Conservation (phyloP, 1,140 invertebrate genomes). For the Nebria ingens region DNA sequence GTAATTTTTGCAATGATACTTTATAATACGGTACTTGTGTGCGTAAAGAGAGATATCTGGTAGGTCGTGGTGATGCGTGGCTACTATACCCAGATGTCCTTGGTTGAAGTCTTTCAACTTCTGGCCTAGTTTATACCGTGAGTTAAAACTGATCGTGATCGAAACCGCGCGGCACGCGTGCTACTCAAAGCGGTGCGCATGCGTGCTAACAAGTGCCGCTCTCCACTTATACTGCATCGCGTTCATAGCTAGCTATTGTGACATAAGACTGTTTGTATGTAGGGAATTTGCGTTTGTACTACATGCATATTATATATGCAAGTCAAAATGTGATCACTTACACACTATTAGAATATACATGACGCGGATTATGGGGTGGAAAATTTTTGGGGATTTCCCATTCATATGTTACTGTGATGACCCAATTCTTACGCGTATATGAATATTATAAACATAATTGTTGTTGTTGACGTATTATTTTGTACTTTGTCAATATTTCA, state of each 20-base stretch:
- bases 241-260: background rate
- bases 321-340: too few relatives aligned
- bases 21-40: background rate
- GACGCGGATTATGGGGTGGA: too few relatives aligned
- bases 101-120: slow-evolving; percentile 34
- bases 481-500: too few relatives aligned
- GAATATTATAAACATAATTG: too few relatives aligned
- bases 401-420: too few relatives aligned
- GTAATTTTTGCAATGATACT: background rate
- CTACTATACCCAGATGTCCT: slow-evolving; percentile 25
- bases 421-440: too few relatives aligned
- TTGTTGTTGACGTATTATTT: too few relatives aligned
- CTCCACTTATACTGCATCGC: background rate
- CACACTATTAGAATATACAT: background rate
- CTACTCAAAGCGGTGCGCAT: background rate
- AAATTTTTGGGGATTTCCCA: too few relatives aligned
- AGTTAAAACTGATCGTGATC: slow-evolving; percentile 18
- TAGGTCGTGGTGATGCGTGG: slow-evolving; percentile 3
- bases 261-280: slow-evolving; percentile 5
- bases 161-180: slow-evolving; percentile 20
- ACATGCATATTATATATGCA: too few relatives aligned
- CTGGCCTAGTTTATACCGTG: slow-evolving; percentile 28
- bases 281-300: background rate
- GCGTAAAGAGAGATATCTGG: background rate
- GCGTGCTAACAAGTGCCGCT: background rate